These are phyloP conservation scores for Dromococcyx pavoninus DNA, from an alignment of 2,797 vertebrate genomes.

Conservation along the genomic window DNA sequence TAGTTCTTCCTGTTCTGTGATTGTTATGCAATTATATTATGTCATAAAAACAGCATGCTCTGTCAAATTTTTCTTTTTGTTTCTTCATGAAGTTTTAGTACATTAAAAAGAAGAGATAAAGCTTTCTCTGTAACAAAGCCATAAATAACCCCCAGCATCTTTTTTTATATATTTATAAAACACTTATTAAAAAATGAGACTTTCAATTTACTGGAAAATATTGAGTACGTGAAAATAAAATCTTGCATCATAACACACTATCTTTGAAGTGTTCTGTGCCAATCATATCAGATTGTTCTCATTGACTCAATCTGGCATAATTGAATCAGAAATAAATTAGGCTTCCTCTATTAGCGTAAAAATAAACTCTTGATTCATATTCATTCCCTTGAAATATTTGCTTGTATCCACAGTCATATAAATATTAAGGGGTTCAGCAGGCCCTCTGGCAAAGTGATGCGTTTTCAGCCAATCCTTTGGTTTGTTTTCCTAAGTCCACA, in stretches of 20 bases:
- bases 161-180: background rate
- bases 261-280: background rate
- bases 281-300: background rate
- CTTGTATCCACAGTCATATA: background rate
- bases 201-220: slow-evolving; percentile 13
- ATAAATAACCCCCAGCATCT: background rate
- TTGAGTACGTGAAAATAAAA: background rate
- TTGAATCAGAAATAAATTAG: slow-evolving; percentile 41
- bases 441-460: background rate
- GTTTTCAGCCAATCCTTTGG: background rate
- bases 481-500: background rate
- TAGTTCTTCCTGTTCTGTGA: slow-evolving; percentile 29
- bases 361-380: slow-evolving; percentile 9
- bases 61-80: slow-evolving; percentile 13
- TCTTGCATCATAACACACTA: background rate
- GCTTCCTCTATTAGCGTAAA: background rate
- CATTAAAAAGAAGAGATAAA: slow-evolving; percentile 15
- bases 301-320: slow-evolving; percentile 18
- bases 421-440: background rate
- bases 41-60: background rate
- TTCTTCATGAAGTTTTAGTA: background rate
- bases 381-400: background rate
- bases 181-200: slow-evolving; percentile 10
- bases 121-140: background rate
- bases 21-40: slow-evolving; percentile 34